Evolutionary conservation across 2,797 vertebrate genomes (phyloP).

Genomic region (Potorous gilbertii): DNA sequence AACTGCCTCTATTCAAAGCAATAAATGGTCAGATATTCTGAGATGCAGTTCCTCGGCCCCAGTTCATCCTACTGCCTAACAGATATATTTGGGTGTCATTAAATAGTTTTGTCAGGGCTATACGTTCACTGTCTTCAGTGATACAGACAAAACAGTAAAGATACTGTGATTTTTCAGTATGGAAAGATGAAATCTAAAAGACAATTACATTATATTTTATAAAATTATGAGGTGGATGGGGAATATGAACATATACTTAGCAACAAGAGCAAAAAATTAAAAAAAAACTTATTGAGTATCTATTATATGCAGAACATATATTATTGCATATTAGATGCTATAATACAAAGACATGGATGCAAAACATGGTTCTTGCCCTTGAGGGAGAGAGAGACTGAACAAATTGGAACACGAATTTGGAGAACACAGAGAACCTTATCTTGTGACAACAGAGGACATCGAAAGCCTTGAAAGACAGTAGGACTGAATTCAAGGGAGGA

Average conservation of each 20-base stretch:
- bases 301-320: background rate
- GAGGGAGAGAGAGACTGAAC: slow-evolving; percentile 10
- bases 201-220: background rate
- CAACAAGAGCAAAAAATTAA: background rate
- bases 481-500: background rate
- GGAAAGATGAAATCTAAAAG: background rate
- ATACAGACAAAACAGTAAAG: background rate
- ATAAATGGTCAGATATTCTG: background rate
- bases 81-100: background rate
- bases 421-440: background rate
- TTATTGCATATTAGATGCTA: slow-evolving; percentile 2
- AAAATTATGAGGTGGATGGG: slow-evolving; percentile 20
- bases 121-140: background rate
- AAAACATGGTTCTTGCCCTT: background rate
- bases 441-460: background rate
- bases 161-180: background rate
- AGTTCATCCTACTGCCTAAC: background rate
- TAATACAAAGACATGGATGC: slow-evolving; percentile 26
- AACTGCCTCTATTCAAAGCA: background rate
- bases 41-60: background rate
- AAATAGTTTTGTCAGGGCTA: background rate
- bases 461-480: background rate
- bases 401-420: background rate
- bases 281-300: background rate
- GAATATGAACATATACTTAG: background rate